Base-by-base conservation (phyloP, 2,113 vertebrate genomes). In the Eidolon helvum region DNA sequence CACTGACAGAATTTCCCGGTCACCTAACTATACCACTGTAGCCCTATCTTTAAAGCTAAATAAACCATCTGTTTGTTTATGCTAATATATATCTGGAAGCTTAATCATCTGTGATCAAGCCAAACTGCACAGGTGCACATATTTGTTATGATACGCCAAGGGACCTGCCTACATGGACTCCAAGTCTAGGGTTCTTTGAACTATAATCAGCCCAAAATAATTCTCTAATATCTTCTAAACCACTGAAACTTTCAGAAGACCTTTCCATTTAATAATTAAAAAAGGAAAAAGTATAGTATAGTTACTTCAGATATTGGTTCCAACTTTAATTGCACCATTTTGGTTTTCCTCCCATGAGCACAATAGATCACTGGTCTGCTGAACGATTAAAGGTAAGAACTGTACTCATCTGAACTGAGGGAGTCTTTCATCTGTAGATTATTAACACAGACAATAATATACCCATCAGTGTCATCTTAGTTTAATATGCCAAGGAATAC, bases 401-500 rank as follows among this genome's bases (percentile, higher is more conserved):
- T 63, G 15, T 68, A 53, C 82, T 95, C 68, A 87, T 33, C 21
- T 35, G 75, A 95, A 94, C 68, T n/a, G 5, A 97, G 53, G 53
- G 14, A 94, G 57, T 88, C 33, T 92, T 92, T 96, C 78, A 91
- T 35, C 57, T 90, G 57, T 48, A 40, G 38, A 85, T 68, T 96
- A 92, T 91, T 96, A 92, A 78, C 35, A n/a, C 0, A 86, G 68
- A 78, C 55, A 94, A 78, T 84, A 96, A 90, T 88, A 59, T 40
- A 50, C 30, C 87, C 45, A 45, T 92, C 53, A 83, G 40, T 68
- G 61, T 7, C 91, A 74, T 68, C 94, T 78, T 50, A 45, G 87
- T 86, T 92, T 89, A 94, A 79, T 35, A 83, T 74, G 84, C 61
- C 66, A 68, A 22, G 87, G 59, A 92, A 75, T 69, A 71, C 35